Evolutionary conservation across 2,113 vertebrate species (phyloP).

Genomic region (Microcebus lehilahytsara): DNA sequence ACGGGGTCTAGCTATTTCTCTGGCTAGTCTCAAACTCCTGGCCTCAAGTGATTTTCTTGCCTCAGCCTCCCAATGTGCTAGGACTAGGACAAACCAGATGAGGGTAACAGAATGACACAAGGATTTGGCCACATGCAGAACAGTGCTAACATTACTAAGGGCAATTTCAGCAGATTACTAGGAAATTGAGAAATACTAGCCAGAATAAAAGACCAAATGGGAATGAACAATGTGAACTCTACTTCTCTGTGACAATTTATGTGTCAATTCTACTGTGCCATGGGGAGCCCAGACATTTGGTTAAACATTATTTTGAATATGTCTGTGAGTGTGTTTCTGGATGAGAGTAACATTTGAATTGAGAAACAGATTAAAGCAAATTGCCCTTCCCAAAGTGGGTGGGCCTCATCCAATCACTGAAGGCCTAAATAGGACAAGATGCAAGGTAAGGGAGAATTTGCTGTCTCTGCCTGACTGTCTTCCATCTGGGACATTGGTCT

Average conservation of each 20-base stretch:
- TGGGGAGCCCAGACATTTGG: not conserved
- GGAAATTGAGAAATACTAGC: not conserved
- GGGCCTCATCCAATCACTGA: not conserved
- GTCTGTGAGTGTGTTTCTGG: not conserved
- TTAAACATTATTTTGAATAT: not conserved
- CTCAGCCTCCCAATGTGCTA: too few relatives aligned
- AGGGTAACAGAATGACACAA: not conserved
- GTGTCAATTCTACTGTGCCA: not conserved
- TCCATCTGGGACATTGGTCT: not conserved
- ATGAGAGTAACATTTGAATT: not conserved
- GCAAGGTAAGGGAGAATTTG: not conserved
- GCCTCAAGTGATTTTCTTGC: too few relatives aligned
- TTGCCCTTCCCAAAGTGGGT: too few relatives aligned
- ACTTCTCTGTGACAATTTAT: too few relatives aligned
- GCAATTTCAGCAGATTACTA: not conserved
- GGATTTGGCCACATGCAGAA: not conserved
- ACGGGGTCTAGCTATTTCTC: too few relatives aligned
- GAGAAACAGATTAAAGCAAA: not conserved
- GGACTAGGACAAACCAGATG: too few relatives aligned
- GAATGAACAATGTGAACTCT: too few relatives aligned
- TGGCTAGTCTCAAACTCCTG: too few relatives aligned
- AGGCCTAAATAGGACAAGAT: not conserved
- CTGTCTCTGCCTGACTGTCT: not conserved
- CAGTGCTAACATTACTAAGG: fast-evolving
- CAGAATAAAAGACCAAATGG: not conserved